These are phyloP conservation scores for Cryptoleucopteryx plumbea DNA, from an alignment of 2,113 vertebrate species.

Conservation along the genomic window DNA sequence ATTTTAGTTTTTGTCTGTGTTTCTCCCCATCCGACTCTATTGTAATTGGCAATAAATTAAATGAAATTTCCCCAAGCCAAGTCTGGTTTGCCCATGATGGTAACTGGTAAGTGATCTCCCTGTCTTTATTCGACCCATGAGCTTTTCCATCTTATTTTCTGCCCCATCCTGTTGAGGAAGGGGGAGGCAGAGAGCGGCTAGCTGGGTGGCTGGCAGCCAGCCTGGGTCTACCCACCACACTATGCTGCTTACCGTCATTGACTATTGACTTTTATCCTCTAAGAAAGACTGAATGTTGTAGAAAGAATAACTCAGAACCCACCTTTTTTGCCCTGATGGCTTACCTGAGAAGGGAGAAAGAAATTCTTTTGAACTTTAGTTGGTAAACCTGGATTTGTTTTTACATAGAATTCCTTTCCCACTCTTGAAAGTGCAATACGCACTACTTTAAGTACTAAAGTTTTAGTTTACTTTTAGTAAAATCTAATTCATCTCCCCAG, in stretches of 20 bases:
- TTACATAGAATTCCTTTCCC: background rate
- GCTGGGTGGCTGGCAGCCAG: background rate
- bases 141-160: background rate
- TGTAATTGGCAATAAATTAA: background rate
- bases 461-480: background rate
- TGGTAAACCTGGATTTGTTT: background rate
- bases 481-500: background rate
- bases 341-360: background rate
- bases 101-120: background rate
- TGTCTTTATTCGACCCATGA: accelerated
- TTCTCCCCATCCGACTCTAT: background rate
- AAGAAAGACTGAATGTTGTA: background rate
- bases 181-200: background rate
- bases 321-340: background rate
- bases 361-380: background rate
- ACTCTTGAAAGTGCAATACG: background rate
- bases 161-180: background rate
- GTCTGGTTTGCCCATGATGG: background rate
- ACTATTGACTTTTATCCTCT: background rate
- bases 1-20: background rate
- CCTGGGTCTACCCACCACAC: too few species aligned
- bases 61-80: background rate
- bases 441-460: background rate
- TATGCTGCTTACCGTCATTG: background rate
- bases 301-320: background rate